Conservation (phyloP, 2,113 vertebrate genomes). For the Trichechus manatus region DNA sequence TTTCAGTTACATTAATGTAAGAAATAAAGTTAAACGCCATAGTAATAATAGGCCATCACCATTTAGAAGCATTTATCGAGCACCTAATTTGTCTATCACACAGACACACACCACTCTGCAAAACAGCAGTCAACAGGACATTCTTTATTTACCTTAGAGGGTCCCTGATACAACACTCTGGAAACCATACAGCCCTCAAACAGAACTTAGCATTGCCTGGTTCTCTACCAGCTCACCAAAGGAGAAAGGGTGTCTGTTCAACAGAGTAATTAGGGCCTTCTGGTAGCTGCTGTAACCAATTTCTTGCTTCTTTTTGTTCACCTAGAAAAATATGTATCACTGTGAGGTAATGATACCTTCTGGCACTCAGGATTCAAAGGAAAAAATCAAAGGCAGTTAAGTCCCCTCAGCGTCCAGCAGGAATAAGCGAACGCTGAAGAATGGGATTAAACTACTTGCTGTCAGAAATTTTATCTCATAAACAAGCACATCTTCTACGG, state of each 20-base stretch:
- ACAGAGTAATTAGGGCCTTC: slow-evolving; percentile 78
- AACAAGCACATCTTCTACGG: slow-evolving; percentile 66
- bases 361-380: not conserved
- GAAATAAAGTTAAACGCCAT: not conserved
- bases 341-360: slow-evolving; percentile 73
- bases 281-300: slow-evolving; percentile 64
- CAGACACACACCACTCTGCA: not conserved
- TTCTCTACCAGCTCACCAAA: slow-evolving; percentile 73
- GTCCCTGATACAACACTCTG: slow-evolving; percentile 71
- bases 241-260: slow-evolving; percentile 79
- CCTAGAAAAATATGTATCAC: slow-evolving; percentile 75
- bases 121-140: not conserved
- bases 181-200: slow-evolving; percentile 74
- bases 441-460: slow-evolving; percentile 55
- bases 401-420: not conserved
- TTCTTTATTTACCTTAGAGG: slow-evolving; percentile 76
- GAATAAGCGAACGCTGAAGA: slow-evolving; percentile 11
- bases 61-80: not conserved
- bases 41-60: not conserved
- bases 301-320: slow-evolving; percentile 80
- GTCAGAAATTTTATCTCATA: slow-evolving; percentile 70
- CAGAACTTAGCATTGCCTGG: slow-evolving; percentile 65
- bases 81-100: not conserved
- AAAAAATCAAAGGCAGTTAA: not conserved
- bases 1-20: not conserved